These are phyloP conservation scores for Tenthredo mesomela DNA, from an alignment of 2,888 invertebrate genomes.

Conservation along the genomic window DNA sequence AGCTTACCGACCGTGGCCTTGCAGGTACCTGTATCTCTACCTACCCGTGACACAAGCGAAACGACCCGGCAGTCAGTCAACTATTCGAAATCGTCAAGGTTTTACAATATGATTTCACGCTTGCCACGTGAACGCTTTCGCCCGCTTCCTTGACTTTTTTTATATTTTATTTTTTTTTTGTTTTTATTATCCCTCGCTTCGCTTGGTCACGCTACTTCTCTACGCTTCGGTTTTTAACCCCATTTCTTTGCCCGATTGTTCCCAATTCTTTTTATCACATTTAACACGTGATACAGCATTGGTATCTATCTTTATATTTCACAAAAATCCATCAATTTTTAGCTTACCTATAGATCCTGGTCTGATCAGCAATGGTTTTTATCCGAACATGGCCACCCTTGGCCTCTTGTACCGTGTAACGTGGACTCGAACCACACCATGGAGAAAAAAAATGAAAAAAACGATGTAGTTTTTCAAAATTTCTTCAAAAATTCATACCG, in stretches of 20 bases:
- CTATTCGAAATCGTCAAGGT: constrained; percentile 48
- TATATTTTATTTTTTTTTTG: background rate
- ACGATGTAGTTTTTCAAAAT: background rate
- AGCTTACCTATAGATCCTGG: background rate
- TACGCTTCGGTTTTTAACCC: constrained; percentile 40
- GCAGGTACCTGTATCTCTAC: constrained; percentile 42
- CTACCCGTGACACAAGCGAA: background rate
- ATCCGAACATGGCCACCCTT: background rate
- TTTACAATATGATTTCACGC: constrained; percentile 45
- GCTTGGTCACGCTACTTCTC: constrained; percentile 45
- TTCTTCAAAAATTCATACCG: background rate
- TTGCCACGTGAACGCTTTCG: constrained; percentile 47
- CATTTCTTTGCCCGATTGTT: constrained; percentile 22
- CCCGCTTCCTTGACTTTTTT: constrained; percentile 47
- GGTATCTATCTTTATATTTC: background rate
- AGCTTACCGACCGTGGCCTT: constrained; percentile 43
- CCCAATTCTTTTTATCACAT: background rate
- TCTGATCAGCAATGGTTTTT: background rate
- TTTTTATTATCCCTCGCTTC: constrained; percentile 1
- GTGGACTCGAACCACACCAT: background rate
- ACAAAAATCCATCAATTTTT: background rate
- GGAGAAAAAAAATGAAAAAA: background rate
- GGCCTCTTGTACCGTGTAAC: background rate
- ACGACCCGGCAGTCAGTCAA: constrained; percentile 41
- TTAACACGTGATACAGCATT: background rate